Evolutionary conservation across 2,113 vertebrate genomes (phyloP), one percentile per base, ranked within the genome.

Genomic region (Xenus cinereus): DNA sequence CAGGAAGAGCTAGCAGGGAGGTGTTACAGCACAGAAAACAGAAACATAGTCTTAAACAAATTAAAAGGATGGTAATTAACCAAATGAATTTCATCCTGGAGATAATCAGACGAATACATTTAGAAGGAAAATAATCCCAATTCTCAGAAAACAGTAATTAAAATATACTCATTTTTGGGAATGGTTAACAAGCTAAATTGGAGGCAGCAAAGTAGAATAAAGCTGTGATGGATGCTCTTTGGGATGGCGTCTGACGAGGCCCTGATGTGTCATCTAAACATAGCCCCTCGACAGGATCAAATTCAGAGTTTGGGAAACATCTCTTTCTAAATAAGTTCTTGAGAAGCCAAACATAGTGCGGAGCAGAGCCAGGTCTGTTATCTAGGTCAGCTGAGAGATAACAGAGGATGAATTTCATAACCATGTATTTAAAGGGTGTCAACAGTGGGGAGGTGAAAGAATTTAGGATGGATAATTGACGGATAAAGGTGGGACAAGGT

Each of bases 51-150:
- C 85, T 95, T 93, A 95, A 92, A 97, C 95, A 97, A 95, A 97
- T 97, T 95, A 93, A 97, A 96, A 97, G 92, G 87, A 90, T 92
- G 90, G 95, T 96, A 96, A 97, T 95, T 96, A 97, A 73, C 93
- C 77, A 95, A 96, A 93, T 88, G 91, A 96, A 96, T 97, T 96
- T 95, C 96, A 92, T 96, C 94, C 84, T 96, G 89, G 95, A 93
- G 96, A 90, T 84, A 94, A 97, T 95, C 93, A 95, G 91, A 92
- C 5, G 89, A 96, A 89, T 93, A 72, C 91, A 82, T 87, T 92
- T 90, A 87, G 96, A 46, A 87, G 79, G 88, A 95, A 96, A 91
- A 91, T 89, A 91, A 94, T 95, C 94, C 93, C 92, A 92, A 87
- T 94, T 97, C 96, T 96, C 93, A 91, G 83, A 96, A 94, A 96